Conservation (phyloP, 2,888 invertebrate genomes). For the Lochmaea crataegi region DNA sequence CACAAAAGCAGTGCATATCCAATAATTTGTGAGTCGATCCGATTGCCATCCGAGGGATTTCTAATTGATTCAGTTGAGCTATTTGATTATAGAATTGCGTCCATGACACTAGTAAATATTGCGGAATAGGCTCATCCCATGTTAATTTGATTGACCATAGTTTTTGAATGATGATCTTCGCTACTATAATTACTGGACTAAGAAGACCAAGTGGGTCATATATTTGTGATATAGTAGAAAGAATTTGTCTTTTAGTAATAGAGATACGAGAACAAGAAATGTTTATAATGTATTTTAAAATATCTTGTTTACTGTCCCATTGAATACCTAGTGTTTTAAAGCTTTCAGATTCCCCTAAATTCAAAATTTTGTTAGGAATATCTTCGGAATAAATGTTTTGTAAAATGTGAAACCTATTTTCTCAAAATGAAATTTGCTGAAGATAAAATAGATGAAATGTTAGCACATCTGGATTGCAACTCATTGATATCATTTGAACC, state of each 20-base stretch:
- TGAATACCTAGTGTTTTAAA: background rate
- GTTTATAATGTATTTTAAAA: background rate
- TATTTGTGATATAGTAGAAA: background rate
- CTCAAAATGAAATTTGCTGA: background rate
- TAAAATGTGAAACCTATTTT: background rate
- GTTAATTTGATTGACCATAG: background rate
- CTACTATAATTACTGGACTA: background rate
- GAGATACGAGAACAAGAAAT: background rate
- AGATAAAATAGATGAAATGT: background rate
- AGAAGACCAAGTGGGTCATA: conserved; percentile 2
- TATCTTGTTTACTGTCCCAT: background rate
- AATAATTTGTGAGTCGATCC: too few relatives aligned
- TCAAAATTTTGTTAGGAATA: background rate
- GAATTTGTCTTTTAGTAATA: background rate
- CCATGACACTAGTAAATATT: background rate
- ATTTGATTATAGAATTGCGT: background rate
- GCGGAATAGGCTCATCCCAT: conserved; percentile 1
- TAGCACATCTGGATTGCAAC: background rate
- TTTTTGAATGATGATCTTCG: conserved; percentile 8
- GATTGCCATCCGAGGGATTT: too few relatives aligned
- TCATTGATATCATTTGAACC: background rate
- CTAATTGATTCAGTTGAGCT: background rate
- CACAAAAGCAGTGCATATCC: conserved; percentile 7
- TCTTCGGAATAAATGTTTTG: background rate
- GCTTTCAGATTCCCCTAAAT: background rate